Evolutionary conservation across 2,113 vertebrate genomes (phyloP).

Genomic region (Tor tambroides): DNA sequence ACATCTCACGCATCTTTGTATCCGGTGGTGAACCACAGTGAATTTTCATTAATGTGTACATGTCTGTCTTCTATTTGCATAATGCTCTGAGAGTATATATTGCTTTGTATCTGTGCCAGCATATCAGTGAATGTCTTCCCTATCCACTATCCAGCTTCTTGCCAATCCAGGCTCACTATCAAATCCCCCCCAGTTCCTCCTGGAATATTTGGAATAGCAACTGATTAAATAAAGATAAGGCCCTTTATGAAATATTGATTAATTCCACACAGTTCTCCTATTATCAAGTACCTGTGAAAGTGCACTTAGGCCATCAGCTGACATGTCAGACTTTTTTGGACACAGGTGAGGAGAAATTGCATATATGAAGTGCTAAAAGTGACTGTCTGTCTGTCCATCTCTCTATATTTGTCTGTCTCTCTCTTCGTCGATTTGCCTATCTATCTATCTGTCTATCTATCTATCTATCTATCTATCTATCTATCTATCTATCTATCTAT

Average conservation of each 20-base stretch:
- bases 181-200: not conserved
- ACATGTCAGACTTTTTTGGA: not conserved
- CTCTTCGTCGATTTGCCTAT: rapidly evolving
- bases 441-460: not conserved
- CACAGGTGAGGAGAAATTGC: not conserved
- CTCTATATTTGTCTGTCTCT: not conserved
- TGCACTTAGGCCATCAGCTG: slow-evolving; percentile 28
- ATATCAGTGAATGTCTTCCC: not conserved
- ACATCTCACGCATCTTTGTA: not conserved
- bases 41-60: slow-evolving; percentile 1
- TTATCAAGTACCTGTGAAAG: slow-evolving; percentile 25
- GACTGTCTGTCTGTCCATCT: not conserved
- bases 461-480: not conserved
- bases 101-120: slow-evolving; percentile 2
- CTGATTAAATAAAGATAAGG: slow-evolving; percentile 54
- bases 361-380: not conserved
- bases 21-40: slow-evolving; percentile 14
- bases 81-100: not conserved
- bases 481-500: not conserved
- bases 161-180: not conserved
- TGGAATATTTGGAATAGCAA: slow-evolving; percentile 44
- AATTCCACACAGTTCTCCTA: slow-evolving; percentile 21
- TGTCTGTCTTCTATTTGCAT: slow-evolving; percentile 20
- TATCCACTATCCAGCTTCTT: not conserved
- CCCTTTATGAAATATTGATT: slow-evolving; percentile 50